Evolutionary conservation across 2,113 vertebrate genomes (phyloP).

Genomic region (Larimichthys polyactis): DNA sequence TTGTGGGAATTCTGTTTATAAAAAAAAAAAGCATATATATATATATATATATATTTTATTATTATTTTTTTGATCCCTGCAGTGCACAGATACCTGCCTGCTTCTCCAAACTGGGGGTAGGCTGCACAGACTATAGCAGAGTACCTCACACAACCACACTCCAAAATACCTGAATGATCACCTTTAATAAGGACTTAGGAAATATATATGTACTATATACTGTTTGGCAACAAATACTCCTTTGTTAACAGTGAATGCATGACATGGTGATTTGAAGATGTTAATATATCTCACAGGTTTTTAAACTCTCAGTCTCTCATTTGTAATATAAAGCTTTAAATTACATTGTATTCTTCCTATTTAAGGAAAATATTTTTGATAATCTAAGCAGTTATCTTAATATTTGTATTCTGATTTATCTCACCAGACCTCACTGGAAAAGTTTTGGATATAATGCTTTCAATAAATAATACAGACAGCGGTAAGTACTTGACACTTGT

Average conservation of each 20-base stretch:
- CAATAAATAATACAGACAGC: background rate
- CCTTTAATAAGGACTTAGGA: too few species aligned
- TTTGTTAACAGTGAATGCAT: background rate
- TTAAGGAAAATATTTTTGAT: background rate
- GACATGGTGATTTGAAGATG: background rate
- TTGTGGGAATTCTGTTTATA: too few species aligned
- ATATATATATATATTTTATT: too few species aligned
- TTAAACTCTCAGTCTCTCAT: background rate
- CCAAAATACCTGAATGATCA: too few species aligned
- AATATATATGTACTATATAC: background rate
- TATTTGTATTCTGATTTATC: background rate
- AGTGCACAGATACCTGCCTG: too few species aligned
- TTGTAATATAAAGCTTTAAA: background rate
- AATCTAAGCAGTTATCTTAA: background rate
- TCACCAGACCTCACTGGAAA: background rate
- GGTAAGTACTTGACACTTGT: background rate
- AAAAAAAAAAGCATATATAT: too few species aligned
- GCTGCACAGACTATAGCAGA: too few species aligned
- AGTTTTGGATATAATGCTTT: background rate
- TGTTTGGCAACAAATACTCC: background rate
- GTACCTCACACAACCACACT: too few species aligned
- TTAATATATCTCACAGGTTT: background rate
- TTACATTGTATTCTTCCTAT: background rate
- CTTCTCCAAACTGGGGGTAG: too few species aligned
- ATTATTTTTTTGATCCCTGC: too few species aligned